Evolutionary conservation across 2,797 vertebrate genomes (phyloP).

Genomic region (Crocodylus rhombifer): DNA sequence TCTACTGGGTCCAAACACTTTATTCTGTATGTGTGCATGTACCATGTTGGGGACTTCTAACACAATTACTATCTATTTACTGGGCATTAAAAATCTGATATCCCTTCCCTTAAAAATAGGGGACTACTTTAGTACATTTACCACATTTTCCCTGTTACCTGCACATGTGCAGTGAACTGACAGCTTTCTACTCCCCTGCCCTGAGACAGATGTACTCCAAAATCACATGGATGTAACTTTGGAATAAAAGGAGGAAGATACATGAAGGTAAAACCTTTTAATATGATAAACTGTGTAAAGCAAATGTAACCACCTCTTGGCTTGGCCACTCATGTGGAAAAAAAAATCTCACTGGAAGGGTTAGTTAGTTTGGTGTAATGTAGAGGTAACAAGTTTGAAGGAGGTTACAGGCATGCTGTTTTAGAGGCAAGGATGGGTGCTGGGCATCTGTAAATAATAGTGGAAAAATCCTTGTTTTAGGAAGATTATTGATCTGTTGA

Average conservation of each 20-base stretch:
- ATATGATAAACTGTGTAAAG: no score
- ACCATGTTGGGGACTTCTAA: background rate
- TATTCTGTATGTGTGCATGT: background rate
- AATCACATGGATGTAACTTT: background rate
- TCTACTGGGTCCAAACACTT: background rate
- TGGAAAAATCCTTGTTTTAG: background rate
- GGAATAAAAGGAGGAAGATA: background rate
- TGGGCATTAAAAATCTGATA: background rate
- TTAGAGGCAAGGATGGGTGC: background rate
- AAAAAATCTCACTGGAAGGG: background rate
- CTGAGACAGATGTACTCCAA: no score
- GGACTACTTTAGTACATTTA: background rate
- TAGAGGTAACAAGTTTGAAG: background rate
- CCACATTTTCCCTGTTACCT: background rate
- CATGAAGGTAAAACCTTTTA: background rate
- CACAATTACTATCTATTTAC: background rate
- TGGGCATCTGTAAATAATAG: background rate
- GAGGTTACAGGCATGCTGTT: background rate
- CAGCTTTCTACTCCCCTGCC: background rate
- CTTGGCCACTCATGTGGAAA: background rate
- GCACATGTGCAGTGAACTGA: background rate
- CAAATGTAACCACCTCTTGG: background rate
- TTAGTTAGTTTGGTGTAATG: background rate
- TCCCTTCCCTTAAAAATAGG: background rate
- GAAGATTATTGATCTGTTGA: background rate